Conservation (phyloP, 2,113 vertebrate species). For the Gyps fulvus region DNA sequence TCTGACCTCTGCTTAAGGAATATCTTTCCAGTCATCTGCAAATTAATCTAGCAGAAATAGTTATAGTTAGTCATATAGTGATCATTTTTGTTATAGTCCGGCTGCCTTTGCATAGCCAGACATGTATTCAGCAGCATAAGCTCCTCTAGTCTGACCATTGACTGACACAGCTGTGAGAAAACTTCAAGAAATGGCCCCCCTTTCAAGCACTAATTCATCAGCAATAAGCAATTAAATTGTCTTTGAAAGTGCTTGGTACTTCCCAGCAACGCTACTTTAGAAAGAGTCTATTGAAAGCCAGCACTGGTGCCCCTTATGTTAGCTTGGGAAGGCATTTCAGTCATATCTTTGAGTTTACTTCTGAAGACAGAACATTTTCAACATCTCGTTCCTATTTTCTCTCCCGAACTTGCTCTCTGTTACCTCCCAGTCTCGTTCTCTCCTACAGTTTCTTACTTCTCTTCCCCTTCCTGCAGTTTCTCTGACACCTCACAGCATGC, state of each 20-base stretch:
- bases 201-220: background rate
- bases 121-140: background rate
- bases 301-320: background rate
- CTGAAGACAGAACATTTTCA: background rate
- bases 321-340: background rate
- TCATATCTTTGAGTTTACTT: background rate
- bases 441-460: background rate
- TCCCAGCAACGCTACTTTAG: background rate
- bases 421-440: background rate
- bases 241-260: background rate
- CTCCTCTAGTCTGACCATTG: background rate
- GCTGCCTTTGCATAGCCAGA: background rate
- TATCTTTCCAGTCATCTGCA: background rate
- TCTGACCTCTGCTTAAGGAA: background rate
- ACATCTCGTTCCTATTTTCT: background rate
- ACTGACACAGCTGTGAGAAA: background rate
- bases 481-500: background rate
- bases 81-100: background rate
- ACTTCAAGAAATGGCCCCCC: rapidly evolving
- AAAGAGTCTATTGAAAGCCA: background rate
- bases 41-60: background rate
- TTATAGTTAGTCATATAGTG: background rate
- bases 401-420: background rate
- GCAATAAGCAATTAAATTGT: background rate
- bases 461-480: background rate